Percentiles rank a stretch among this genome's conserved stretches.
These are phyloP conservation scores for Abrostola tripartita DNA, from an alignment of 2,888 invertebrate species.

Conservation along the genomic window DNA sequence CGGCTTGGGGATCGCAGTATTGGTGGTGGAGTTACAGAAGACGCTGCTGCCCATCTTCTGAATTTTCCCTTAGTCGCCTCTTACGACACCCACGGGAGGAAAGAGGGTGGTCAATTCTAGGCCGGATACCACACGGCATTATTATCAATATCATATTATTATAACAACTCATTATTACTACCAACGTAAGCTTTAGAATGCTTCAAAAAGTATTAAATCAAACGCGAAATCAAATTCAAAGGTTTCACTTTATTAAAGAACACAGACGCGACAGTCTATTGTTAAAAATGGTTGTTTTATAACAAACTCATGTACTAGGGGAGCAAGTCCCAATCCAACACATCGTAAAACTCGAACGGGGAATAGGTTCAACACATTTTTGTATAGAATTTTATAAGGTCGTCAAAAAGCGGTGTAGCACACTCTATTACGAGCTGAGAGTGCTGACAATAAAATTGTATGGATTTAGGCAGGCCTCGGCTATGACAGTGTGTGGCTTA, in stretches of 20 bases:
- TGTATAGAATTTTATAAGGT: conserved; percentile 46
- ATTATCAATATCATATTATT: no score
- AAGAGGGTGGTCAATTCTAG: no score
- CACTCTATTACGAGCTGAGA: conserved; percentile 20
- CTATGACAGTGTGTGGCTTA: conserved; percentile 30
- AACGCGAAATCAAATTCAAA: no score
- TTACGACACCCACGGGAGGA: no score
- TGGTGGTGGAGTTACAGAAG: no score
- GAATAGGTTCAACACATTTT: conserved; percentile 32
- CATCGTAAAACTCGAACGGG: conserved; percentile 32
- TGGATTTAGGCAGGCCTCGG: conserved; percentile 33
- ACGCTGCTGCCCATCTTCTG: no score
- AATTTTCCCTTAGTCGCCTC: no score
- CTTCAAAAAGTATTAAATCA: no score
- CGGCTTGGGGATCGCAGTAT: no score
- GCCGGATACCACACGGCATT: no score
- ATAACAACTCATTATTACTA: no score
- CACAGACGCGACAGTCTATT: not conserved
- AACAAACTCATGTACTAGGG: not conserved
- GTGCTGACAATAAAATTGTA: conserved; percentile 43
- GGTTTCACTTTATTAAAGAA: not conserved
- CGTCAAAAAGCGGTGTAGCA: conserved; percentile 40
- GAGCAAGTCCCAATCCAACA: conserved; percentile 7
- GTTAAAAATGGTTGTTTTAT: not conserved
- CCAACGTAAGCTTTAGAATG: no score